Evolutionary conservation across 2,888 invertebrate genomes (phyloP).

Genomic region (Lacanobia wlatinum): DNA sequence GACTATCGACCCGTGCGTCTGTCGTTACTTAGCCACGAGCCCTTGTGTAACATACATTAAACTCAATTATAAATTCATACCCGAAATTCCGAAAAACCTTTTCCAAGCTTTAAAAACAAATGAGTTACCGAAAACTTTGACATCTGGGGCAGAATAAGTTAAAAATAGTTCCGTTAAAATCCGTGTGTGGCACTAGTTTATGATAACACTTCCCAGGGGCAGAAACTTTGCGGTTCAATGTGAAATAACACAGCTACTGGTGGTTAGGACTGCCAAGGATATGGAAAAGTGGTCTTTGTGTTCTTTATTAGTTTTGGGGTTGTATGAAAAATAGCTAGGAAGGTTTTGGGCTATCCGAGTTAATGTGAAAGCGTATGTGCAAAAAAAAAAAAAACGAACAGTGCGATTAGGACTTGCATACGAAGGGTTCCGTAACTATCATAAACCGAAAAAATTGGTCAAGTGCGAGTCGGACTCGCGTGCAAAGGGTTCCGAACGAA

Average conservation of each 20-base stretch:
- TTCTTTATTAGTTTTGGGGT: background rate
- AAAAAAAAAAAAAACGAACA: too few species aligned
- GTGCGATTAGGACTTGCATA: too few species aligned
- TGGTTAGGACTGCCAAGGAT: conserved; percentile 25
- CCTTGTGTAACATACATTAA: background rate
- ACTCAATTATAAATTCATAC: conserved; percentile 10
- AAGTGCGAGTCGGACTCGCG: too few species aligned
- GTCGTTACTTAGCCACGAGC: too few species aligned
- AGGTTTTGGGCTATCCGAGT: background rate
- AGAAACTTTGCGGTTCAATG: conserved; percentile 34
- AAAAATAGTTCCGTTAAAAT: conserved; percentile 39
- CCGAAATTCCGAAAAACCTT: background rate
- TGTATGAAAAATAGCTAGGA: background rate
- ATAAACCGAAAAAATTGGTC: too few species aligned
- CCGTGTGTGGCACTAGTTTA: conserved; percentile 39
- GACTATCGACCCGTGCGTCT: too few species aligned
- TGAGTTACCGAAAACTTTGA: conserved; percentile 16
- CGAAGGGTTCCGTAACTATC: too few species aligned
- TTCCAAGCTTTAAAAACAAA: background rate
- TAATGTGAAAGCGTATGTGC: background rate
- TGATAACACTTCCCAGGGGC: conserved; percentile 22
- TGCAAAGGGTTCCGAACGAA: too few species aligned
- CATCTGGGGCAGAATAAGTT: background rate
- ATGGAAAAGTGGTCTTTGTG: background rate
- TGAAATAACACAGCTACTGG: conserved; percentile 11